These are phyloP conservation scores for Scolopax bukidnonensis DNA, from an alignment of 2,797 vertebrate genomes.

Conservation along the genomic window DNA sequence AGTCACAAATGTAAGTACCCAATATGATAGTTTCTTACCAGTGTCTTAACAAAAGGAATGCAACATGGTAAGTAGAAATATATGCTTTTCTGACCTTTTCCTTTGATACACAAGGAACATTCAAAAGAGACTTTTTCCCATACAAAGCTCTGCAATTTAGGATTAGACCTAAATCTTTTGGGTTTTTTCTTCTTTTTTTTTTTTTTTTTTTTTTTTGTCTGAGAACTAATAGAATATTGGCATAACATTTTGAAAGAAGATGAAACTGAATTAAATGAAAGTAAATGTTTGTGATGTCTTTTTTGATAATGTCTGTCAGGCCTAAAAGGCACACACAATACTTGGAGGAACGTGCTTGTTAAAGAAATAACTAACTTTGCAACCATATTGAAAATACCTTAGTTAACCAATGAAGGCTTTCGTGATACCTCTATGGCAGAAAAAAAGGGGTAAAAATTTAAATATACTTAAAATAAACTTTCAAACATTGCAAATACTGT, in stretches of 20 bases:
- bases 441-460: neutral
- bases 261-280: neutral
- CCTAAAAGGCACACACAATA: neutral
- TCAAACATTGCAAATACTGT: neutral
- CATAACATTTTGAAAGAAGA: neutral
- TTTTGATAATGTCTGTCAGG: neutral
- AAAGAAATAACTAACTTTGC: neutral
- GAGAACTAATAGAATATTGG: neutral
- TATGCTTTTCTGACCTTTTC: neutral
- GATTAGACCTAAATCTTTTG: neutral
- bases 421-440: neutral
- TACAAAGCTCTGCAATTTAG: neutral
- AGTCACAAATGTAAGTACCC: neutral
- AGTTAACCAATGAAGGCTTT: neutral
- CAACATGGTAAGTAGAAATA: neutral
- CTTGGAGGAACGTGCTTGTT: neutral
- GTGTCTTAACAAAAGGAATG: neutral
- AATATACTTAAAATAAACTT: neutral
- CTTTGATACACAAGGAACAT: neutral
- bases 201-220: neutral
- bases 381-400: neutral
- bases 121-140: neutral
- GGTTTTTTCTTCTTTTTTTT: neutral
- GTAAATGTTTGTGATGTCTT: neutral
- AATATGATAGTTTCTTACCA: neutral